Percentiles rank a stretch among this genome's conserved stretches.
Evolutionary conservation across 2,888 invertebrate genomes (phyloP).

Genomic region (Tetragnatha montana): DNA sequence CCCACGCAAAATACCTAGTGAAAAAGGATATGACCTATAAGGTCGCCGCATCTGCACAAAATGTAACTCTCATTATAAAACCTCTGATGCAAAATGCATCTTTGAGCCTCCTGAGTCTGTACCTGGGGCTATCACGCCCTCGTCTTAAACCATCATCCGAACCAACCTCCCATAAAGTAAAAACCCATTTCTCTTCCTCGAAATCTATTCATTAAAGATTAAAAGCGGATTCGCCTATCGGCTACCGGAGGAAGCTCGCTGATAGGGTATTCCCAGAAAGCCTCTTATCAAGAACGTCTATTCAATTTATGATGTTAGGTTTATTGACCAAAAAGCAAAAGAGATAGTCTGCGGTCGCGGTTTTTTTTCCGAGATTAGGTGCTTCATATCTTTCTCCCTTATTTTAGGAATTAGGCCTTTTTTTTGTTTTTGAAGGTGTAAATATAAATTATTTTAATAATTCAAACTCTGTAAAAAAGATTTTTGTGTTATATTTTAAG

Average conservation of each 20-base stretch:
- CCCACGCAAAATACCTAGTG: no score
- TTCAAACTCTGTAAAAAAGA: no score
- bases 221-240: slow-evolving; percentile 18
- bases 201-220: slow-evolving; percentile 38
- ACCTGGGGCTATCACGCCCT: neutral
- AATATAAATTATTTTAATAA: no score
- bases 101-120: slow-evolving; percentile 8
- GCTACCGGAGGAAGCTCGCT: slow-evolving; percentile 7
- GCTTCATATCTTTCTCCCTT: no score
- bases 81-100: slow-evolving; percentile 22
- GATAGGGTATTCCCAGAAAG: slow-evolving; percentile 22
- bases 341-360: no score
- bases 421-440: no score
- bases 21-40: no score
- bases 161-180: slow-evolving; percentile 10
- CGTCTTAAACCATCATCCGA: neutral
- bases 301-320: slow-evolving; percentile 35
- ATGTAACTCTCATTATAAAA: slow-evolving; percentile 1
- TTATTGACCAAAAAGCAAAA: slow-evolving; percentile 20
- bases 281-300: slow-evolving; percentile 13
- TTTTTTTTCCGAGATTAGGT: no score
- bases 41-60: neutral
- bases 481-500: no score
- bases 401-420: no score
- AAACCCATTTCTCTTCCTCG: slow-evolving; percentile 12